A percentile compares a stretch with the other conserved stretches of the same genome.
Conservation (phyloP, 2,888 invertebrate species). For the Malthinus flaveolus region DNA sequence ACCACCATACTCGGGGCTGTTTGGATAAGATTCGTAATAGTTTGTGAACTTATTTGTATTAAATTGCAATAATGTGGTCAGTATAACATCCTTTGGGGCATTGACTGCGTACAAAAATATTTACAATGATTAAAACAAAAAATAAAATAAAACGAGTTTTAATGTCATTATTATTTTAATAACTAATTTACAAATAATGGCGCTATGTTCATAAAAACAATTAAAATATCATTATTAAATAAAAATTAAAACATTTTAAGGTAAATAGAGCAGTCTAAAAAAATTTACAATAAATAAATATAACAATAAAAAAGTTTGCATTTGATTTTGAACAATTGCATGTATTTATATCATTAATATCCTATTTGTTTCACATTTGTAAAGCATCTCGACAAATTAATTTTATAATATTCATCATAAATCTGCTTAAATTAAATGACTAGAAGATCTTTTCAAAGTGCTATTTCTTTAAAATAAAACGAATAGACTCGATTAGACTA, state of each 20-base stretch:
- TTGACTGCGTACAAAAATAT: too few relatives aligned
- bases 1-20: too few relatives aligned
- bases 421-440: constrained; percentile 21
- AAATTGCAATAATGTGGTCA: too few relatives aligned
- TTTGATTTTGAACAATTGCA: too few relatives aligned
- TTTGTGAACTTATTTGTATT: too few relatives aligned
- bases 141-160: not conserved
- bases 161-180: constrained; percentile 25
- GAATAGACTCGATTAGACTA: constrained; percentile 26
- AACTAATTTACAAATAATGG: constrained; percentile 46
- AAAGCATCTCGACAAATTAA: constrained; percentile 19
- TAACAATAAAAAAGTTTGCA: constrained; percentile 4
- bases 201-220: constrained; percentile 45
- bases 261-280: constrained; percentile 47
- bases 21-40: too few relatives aligned
- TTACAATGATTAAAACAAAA: too few relatives aligned
- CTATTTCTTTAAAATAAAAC: constrained; percentile 20
- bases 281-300: constrained; percentile 19
- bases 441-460: constrained; percentile 23
- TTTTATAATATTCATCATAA: constrained; percentile 14
- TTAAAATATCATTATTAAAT: constrained; percentile 36
- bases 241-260: constrained; percentile 42
- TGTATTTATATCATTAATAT: constrained; percentile 5
- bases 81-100: too few relatives aligned
- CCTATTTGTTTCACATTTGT: constrained; percentile 14